A percentile compares a stretch with the other conserved stretches of the same genome.
phyloP scores from a whole-genome alignment of 2,113 vertebrate genomes.

The Poeciliopsis turrubarensis region DNA sequence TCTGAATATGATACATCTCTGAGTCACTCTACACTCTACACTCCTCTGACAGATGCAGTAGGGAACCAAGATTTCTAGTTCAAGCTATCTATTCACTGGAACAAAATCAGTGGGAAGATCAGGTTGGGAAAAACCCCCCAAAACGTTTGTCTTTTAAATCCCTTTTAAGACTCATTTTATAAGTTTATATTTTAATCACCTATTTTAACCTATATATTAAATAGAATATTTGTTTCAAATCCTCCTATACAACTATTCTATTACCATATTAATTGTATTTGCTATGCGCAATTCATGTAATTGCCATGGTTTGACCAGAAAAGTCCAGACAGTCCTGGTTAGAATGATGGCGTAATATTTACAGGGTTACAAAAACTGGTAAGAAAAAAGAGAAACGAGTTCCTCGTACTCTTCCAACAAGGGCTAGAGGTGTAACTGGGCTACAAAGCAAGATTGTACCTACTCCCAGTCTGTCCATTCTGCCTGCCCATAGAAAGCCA shows the following conservation, averaged over 20 bases:
- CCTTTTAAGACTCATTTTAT: neutral
- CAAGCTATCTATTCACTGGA: no score
- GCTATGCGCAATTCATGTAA: no score
- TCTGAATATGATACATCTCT: no score
- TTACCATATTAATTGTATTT: no score
- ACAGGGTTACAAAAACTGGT: neutral
- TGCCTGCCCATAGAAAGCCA: conserved; percentile 10
- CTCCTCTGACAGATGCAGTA: no score
- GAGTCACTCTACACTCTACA: no score
- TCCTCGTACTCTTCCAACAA: neutral
- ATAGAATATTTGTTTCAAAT: neutral
- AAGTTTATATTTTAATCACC: neutral
- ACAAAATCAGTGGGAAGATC: neutral
- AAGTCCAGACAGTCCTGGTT: neutral
- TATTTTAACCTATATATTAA: neutral
- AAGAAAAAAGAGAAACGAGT: neutral
- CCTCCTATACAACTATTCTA: neutral
- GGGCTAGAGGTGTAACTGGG: conserved; percentile 1
- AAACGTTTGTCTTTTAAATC: neutral
- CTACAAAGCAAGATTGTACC: conserved; percentile 3
- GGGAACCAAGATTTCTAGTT: no score
- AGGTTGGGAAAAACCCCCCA: neutral
- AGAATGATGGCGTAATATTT: neutral
- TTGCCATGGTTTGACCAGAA: neutral
- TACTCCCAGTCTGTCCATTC: conserved; percentile 6